phyloP scores from a whole-genome alignment of 2,797 vertebrate genomes.

The Podarcis lilfordi region DNA sequence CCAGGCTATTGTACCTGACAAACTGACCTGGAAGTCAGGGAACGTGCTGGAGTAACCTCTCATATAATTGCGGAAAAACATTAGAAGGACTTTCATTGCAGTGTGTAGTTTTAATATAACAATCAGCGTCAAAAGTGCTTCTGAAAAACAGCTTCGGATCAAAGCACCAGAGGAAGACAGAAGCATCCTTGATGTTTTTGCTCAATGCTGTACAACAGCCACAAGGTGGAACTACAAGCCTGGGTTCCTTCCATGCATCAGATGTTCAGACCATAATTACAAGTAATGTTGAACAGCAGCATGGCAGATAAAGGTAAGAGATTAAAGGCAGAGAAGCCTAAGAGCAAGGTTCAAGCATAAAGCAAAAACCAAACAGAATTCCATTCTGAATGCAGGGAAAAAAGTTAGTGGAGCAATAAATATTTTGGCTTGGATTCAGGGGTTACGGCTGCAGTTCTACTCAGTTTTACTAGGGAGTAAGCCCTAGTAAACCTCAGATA shows the following conservation, averaged over 20 bases:
- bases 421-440: background rate
- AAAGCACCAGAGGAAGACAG: background rate
- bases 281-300: background rate
- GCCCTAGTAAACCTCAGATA: background rate
- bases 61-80: background rate
- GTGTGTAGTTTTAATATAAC: background rate
- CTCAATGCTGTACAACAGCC: background rate
- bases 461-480: background rate
- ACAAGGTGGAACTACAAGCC: constrained; percentile 33
- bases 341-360: background rate
- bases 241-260: background rate
- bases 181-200: background rate
- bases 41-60: background rate
- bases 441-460: background rate
- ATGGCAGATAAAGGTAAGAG: too few relatives aligned
- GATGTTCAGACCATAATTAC: background rate
- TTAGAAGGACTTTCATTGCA: too few relatives aligned
- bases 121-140: background rate
- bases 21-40: background rate
- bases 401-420: background rate
- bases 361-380: background rate
- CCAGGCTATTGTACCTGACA: background rate
- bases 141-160: background rate
- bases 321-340: background rate
- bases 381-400: too few relatives aligned